Evolutionary conservation across 2,888 invertebrate species (phyloP).

Genomic region (Cosmia trapezina): DNA sequence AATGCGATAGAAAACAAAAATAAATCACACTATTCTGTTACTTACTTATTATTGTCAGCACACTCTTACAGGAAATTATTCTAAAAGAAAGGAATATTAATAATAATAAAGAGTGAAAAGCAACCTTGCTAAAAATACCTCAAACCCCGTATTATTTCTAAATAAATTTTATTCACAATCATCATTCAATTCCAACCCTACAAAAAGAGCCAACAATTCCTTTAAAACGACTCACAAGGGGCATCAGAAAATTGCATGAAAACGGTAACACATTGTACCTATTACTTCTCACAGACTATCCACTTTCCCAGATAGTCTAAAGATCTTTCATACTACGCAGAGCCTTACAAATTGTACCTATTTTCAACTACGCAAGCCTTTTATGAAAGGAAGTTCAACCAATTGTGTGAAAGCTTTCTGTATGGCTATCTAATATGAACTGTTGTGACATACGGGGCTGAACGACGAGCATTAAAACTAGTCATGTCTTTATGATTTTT

Average conservation of each 20-base stretch:
- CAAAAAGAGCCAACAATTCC: slow-evolving; percentile 14
- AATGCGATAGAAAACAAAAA: neutral
- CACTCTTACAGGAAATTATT: neutral
- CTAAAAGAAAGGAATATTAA: neutral
- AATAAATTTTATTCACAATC: neutral
- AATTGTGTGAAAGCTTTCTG: slow-evolving; percentile 54
- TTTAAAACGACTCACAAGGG: slow-evolving; percentile 16
- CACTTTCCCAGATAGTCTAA: slow-evolving; percentile 36
- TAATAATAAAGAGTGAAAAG: neutral
- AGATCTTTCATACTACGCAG: slow-evolving; percentile 37
- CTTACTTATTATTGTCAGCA: neutral
- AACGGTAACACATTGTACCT: slow-evolving; percentile 15
- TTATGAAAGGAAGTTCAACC: slow-evolving; percentile 57
- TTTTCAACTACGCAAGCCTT: slow-evolving; percentile 53
- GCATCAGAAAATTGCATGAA: slow-evolving; percentile 31
- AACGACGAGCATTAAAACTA: neutral
- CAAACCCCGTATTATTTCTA: neutral
- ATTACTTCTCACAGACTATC: slow-evolving; percentile 20
- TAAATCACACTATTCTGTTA: neutral
- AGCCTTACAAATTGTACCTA: slow-evolving; percentile 54
- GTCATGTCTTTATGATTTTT: neutral
- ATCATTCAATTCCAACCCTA: no score
- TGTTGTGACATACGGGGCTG: slow-evolving; percentile 23
- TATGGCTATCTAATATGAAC: slow-evolving; percentile 40
- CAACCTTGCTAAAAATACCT: neutral